A percentile compares a stretch with the other conserved stretches of the same genome.
Evolutionary conservation across 1,140 invertebrate species (phyloP).

Genomic region (Thaumatotibia leucotreta): DNA sequence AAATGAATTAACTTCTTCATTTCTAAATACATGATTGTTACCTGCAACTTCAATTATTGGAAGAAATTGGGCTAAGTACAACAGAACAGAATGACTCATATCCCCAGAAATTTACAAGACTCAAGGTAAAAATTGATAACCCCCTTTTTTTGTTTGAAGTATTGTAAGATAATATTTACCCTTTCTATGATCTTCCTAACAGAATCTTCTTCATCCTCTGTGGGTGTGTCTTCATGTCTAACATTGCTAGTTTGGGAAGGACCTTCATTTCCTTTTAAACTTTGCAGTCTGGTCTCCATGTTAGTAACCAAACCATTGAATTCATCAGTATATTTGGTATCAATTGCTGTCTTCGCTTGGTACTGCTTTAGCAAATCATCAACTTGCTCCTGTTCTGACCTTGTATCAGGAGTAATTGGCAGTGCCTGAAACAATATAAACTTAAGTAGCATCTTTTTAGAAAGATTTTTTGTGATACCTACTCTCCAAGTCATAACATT

Average conservation of each 20-base stretch:
- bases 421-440: constrained; percentile 39
- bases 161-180: constrained; percentile 33
- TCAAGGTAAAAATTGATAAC: no score
- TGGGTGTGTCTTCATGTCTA: constrained; percentile 19
- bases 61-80: no score
- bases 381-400: constrained; percentile 79
- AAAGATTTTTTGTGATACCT: no score
- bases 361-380: constrained; percentile 80
- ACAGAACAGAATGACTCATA: no score
- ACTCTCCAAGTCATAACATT: constrained; percentile 24
- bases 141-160: constrained; percentile 16
- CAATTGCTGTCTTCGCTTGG: constrained; percentile 76
- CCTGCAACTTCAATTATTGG: no score
- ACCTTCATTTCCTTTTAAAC: constrained; percentile 67
- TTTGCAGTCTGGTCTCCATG: constrained; percentile 72
- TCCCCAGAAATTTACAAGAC: no score
- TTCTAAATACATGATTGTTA: no score
- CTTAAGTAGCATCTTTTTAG: constrained; percentile 5
- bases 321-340: constrained; percentile 59
- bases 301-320: constrained; percentile 59
- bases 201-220: constrained; percentile 51
- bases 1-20: no score
- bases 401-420: constrained; percentile 56
- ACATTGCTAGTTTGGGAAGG: background rate
- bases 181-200: constrained; percentile 56